Conservation (phyloP, 2,113 vertebrate species). For the Pongo pygmaeus region DNA sequence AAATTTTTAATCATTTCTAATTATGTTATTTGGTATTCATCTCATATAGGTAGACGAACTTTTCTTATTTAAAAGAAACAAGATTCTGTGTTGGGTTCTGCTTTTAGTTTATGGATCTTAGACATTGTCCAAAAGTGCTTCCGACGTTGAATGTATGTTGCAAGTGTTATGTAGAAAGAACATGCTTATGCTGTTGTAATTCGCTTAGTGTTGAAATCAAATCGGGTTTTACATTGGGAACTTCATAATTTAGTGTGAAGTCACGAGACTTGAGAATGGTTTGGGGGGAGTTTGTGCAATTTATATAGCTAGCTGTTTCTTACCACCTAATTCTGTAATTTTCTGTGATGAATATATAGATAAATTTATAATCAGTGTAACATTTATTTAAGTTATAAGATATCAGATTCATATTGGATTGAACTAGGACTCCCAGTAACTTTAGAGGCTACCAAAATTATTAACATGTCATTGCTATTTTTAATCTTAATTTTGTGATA, state of each 20-base stretch:
- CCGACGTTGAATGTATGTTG: conserved; percentile 39
- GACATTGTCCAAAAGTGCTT: conserved; percentile 15
- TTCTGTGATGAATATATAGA: conserved; percentile 36
- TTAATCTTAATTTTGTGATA: conserved; percentile 57
- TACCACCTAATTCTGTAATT: conserved; percentile 50
- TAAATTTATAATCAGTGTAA: conserved; percentile 46
- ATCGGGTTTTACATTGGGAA: conserved; percentile 51
- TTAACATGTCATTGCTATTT: conserved; percentile 34
- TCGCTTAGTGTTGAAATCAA: conserved; percentile 65
- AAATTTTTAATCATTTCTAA: conserved; percentile 38
- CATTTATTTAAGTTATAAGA: conserved; percentile 5
- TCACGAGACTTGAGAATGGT: conserved; percentile 24
- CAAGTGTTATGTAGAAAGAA: conserved; percentile 50
- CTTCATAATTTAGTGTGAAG: conserved; percentile 45
- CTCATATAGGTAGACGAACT: background rate
- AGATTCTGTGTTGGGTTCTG: conserved; percentile 20
- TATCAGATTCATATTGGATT: conserved; percentile 1
- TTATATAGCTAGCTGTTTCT: conserved; percentile 32
- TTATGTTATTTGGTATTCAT: conserved; percentile 25
- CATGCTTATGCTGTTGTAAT: conserved; percentile 61
- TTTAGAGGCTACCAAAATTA: conserved; percentile 47
- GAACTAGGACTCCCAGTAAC: conserved; percentile 44
- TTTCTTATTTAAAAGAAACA: conserved; percentile 44
- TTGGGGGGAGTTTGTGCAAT: conserved; percentile 29
- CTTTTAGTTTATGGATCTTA: conserved; percentile 56